Conservation (phyloP, 2,113 vertebrate species). For the Podocnemis expansa region DNA sequence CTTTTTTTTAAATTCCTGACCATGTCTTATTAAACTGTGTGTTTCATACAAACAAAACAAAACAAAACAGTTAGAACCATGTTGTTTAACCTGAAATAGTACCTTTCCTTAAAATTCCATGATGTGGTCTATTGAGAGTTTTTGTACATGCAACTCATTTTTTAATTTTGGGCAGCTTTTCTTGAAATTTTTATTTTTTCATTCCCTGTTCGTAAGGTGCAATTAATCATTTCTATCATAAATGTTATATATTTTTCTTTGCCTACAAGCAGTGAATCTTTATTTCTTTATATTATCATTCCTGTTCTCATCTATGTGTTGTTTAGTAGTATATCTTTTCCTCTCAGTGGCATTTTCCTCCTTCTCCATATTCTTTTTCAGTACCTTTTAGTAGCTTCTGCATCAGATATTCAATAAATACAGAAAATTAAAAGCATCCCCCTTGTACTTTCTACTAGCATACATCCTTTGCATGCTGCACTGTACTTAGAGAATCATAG, state of each 20-base stretch:
- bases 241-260: too few relatives aligned
- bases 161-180: too few relatives aligned
- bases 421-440: background rate
- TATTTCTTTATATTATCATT: background rate
- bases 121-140: background rate
- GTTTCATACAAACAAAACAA: background rate
- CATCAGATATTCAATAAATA: background rate
- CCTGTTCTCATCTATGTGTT: background rate
- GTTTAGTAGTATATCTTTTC: background rate
- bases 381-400: background rate
- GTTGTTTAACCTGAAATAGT: background rate
- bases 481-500: too few relatives aligned
- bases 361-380: background rate
- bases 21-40: background rate
- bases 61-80: background rate
- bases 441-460: too few relatives aligned
- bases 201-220: too few relatives aligned
- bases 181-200: too few relatives aligned
- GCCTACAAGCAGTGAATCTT: background rate
- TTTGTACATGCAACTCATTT: too few relatives aligned
- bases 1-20: background rate
- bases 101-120: background rate
- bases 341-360: background rate
- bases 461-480: too few relatives aligned
- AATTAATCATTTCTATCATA: too few relatives aligned